Conservation (phyloP, 1,140 invertebrate species). For the Apolygus lucorum region DNA sequence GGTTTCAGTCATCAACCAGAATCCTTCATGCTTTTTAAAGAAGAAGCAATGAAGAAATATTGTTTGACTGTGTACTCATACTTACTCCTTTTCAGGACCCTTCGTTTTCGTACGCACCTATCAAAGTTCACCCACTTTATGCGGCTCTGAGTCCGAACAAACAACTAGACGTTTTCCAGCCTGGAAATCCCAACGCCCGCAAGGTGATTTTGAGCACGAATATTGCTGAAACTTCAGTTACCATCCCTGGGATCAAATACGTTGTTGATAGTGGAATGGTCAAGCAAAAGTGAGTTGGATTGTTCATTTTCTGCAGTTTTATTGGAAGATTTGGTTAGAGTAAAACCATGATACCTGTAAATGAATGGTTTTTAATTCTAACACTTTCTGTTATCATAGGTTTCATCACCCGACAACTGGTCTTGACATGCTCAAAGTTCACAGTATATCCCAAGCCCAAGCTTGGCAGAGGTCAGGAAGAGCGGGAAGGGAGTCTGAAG, state of each 20-base stretch:
- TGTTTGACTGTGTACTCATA: too few relatives aligned
- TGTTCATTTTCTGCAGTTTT: slow-evolving; percentile 24
- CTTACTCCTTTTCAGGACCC: slow-evolving; percentile 35
- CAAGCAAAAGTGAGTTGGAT: slow-evolving; percentile 75
- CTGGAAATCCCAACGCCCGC: slow-evolving; percentile 53
- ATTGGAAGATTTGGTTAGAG: background rate
- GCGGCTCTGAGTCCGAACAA: slow-evolving; percentile 65
- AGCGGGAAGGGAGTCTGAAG: slow-evolving; percentile 76
- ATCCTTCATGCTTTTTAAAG: too few relatives aligned
- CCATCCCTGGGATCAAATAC: slow-evolving; percentile 86
- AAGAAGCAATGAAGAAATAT: background rate
- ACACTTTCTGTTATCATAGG: too few relatives aligned
- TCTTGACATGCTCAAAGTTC: slow-evolving; percentile 73
- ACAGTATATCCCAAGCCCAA: slow-evolving; percentile 81
- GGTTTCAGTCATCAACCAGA: too few relatives aligned
- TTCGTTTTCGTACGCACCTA: slow-evolving; percentile 28
- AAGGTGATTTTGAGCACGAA: slow-evolving; percentile 96
- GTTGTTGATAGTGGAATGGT: slow-evolving; percentile 94
- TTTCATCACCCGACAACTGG: slow-evolving; percentile 72
- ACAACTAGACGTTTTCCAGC: slow-evolving; percentile 69
- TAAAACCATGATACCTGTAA: too few relatives aligned
- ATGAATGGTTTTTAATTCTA: too few relatives aligned
- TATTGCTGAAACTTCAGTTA: slow-evolving; percentile 94
- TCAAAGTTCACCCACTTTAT: slow-evolving; percentile 55
- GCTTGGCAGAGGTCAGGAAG: slow-evolving; percentile 84